phyloP scores from a whole-genome alignment of 2,888 invertebrate species.

The Chorisops tibialis region DNA sequence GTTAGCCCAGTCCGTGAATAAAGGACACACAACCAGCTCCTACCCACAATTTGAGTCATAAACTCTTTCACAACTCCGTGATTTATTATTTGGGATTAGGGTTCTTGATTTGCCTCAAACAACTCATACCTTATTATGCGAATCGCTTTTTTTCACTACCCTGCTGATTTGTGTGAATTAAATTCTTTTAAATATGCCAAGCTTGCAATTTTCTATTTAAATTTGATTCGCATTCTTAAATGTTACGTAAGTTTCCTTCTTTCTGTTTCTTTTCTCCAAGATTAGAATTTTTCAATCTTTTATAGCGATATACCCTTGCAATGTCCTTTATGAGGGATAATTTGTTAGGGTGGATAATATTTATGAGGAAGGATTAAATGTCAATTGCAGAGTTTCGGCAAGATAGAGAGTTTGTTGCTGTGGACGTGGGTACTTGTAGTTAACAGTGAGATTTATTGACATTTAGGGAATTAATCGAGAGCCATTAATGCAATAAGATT shows the following conservation, averaged over 20 bases:
- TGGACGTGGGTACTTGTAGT: too few species aligned
- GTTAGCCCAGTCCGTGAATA: background rate
- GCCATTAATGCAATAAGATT: too few species aligned
- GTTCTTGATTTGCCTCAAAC: background rate
- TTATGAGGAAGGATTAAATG: conserved; percentile 23
- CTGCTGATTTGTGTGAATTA: conserved; percentile 26
- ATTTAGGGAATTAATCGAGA: too few species aligned
- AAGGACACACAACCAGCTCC: background rate
- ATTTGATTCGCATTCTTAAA: too few species aligned
- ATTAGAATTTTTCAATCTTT: background rate
- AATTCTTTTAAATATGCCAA: conserved; percentile 22
- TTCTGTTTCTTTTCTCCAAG: background rate
- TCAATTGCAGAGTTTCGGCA: conserved; percentile 15
- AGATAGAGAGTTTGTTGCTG: conserved; percentile 3
- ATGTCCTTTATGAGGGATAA: conserved; percentile 7
- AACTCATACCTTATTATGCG: background rate
- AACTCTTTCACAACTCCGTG: conserved; percentile 24
- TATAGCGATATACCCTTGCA: background rate
- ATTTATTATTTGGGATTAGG: conserved; percentile 3
- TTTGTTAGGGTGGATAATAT: conserved; percentile 21
- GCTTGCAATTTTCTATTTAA: background rate
- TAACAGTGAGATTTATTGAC: too few species aligned
- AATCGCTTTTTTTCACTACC: background rate
- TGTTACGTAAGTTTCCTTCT: background rate
- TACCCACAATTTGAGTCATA: conserved; percentile 23